Evolutionary conservation across 2,888 invertebrate genomes (phyloP).

Genomic region (Lycia hirtaria): DNA sequence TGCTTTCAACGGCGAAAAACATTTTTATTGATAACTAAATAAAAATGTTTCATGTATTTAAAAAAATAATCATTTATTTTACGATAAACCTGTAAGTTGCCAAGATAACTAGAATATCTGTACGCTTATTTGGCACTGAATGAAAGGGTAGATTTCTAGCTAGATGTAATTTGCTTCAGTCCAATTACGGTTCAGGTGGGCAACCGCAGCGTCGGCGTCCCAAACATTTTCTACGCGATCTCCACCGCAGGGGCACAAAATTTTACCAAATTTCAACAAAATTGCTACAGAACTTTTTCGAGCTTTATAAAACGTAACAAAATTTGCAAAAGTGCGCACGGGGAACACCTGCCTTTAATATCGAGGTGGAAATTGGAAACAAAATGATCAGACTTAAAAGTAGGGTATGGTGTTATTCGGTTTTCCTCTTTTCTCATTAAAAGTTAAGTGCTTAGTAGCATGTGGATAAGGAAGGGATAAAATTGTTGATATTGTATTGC

Average conservation of each 20-base stretch:
- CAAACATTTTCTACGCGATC: slow-evolving; percentile 19
- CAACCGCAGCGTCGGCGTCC: slow-evolving; percentile 3
- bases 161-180: slow-evolving; percentile 21
- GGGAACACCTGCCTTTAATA: slow-evolving; percentile 27
- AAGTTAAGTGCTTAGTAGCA: not conserved
- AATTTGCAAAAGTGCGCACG: slow-evolving; percentile 24
- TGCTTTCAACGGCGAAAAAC: no score
- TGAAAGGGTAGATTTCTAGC: slow-evolving; percentile 4
- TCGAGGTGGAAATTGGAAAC: slow-evolving; percentile 21
- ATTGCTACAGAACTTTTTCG: slow-evolving; percentile 29
- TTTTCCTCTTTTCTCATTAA: not conserved
- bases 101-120: slow-evolving; percentile 1
- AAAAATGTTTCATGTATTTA: no score
- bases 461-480: not conserved
- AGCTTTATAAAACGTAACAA: slow-evolving; percentile 24
- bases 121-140: slow-evolving; percentile 16
- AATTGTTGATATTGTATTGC: no score
- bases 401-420: not conserved
- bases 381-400: slow-evolving; percentile 16
- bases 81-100: not conserved
- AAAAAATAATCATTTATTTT: not conserved
- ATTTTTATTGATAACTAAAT: no score
- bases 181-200: slow-evolving; percentile 33
- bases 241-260: slow-evolving; percentile 11
- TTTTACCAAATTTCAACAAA: slow-evolving; percentile 19